Evolutionary conservation across 1,140 invertebrate genomes (phyloP).

Genomic region (Hyposmocoma kahamanoa): DNA sequence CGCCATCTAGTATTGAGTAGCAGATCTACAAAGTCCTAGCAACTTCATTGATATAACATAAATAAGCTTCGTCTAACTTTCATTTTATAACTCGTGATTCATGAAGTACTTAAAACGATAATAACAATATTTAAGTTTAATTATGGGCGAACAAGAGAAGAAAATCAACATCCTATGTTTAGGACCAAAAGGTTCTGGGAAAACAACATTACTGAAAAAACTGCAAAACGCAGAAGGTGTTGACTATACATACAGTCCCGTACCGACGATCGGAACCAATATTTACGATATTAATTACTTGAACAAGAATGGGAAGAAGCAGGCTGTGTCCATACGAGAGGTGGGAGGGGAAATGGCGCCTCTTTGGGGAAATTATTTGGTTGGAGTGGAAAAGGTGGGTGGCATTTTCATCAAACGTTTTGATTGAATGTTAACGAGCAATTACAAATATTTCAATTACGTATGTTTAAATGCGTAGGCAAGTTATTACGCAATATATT

Average conservation of each 20-base stretch:
- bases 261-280: constrained; percentile 86
- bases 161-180: constrained; percentile 79
- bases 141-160: constrained; percentile 56
- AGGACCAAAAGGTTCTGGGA: constrained; percentile 84
- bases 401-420: too few species aligned
- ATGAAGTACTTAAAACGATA: too few species aligned
- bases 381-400: constrained; percentile 77
- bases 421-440: too few species aligned
- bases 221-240: constrained; percentile 79
- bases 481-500: too few species aligned
- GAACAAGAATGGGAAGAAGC: constrained; percentile 68
- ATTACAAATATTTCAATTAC: not conserved
- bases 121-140: too few species aligned
- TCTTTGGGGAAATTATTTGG: constrained; percentile 84
- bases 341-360: constrained; percentile 86
- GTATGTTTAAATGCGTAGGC: too few species aligned
- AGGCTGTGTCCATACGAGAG: constrained; percentile 74
- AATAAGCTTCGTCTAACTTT: too few species aligned
- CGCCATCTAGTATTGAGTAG: constrained; percentile 39
- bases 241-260: constrained; percentile 82
- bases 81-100: too few species aligned
- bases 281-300: constrained; percentile 77
- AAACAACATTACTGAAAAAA: constrained; percentile 85
- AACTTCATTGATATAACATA: constrained; percentile 32
- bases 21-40: constrained; percentile 14